A percentile compares a stretch with the other conserved stretches of the same genome.
phyloP scores from a whole-genome alignment of 2,888 invertebrate genomes.

The Pyrochroa serraticornis region DNA sequence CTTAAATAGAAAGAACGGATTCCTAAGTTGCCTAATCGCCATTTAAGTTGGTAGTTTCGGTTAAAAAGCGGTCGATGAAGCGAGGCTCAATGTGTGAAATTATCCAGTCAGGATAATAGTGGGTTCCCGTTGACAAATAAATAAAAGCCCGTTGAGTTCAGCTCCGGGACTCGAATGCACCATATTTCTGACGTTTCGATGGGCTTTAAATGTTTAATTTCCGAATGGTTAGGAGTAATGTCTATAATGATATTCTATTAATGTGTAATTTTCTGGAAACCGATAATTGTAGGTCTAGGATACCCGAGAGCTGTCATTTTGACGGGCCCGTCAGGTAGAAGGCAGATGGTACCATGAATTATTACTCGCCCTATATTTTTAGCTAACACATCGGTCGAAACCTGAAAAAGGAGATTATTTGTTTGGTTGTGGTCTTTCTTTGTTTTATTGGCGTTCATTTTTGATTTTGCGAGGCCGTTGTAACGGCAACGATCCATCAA shows the following conservation, averaged over 20 bases:
- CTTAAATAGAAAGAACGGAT: too few species aligned
- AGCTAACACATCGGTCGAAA: slow-evolving; percentile 10
- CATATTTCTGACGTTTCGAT: slow-evolving; percentile 28
- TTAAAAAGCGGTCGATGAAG: too few species aligned
- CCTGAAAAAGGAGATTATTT: slow-evolving; percentile 33
- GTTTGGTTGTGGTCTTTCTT: slow-evolving; percentile 35
- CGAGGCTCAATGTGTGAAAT: slow-evolving; percentile 19
- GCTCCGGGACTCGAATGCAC: slow-evolving; percentile 15
- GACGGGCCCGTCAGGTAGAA: slow-evolving; percentile 24
- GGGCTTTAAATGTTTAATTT: slow-evolving; percentile 34
- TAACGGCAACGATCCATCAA: too few species aligned
- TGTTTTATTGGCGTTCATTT: slow-evolving; percentile 5
- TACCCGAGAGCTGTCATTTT: slow-evolving; percentile 38
- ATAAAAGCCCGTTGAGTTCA: slow-evolving; percentile 17
- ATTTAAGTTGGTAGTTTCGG: too few species aligned
- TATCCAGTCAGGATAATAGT: slow-evolving; percentile 20
- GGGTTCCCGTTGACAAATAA: slow-evolving; percentile 22
- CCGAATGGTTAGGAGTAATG: slow-evolving; percentile 34
- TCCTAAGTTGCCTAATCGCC: too few species aligned
- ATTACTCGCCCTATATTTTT: slow-evolving; percentile 22
- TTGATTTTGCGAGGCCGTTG: too few species aligned
- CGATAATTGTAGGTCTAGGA: slow-evolving; percentile 36
- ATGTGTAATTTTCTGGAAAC: slow-evolving; percentile 40
- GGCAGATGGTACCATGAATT: slow-evolving; percentile 26
- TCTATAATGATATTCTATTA: slow-evolving; percentile 32